Base-by-base conservation (phyloP, 2,113 vertebrate genomes). In the Pseudolaguvia tuberculata region DNA sequence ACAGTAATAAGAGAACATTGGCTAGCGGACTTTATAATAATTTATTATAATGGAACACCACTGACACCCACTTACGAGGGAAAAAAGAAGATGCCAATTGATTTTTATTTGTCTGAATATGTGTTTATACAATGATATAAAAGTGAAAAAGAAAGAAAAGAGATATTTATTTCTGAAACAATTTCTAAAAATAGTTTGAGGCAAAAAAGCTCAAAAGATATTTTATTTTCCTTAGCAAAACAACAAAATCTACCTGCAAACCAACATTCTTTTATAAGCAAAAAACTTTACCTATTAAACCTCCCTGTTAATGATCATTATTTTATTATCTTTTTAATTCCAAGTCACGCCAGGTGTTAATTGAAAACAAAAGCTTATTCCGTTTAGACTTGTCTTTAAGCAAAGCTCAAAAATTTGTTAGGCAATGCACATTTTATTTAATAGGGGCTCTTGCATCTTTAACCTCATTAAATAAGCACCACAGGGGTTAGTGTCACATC, bases 381-480 rank as follows among this genome's bases (percentile, higher is more conserved):
- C 35, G 17, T 61, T 25, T 51, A 18, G 47, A 1, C 10, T 21
- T 21, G 13, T 47, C 4, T 31, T 72, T 50, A 59, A n/a, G n/a
- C n/a, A n/a, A n/a, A n/a, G n/a, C n/a, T n/a, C n/a, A n/a, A n/a
- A n/a, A n/a, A n/a, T n/a, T n/a, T n/a, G 59, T 48, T 66, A 66
- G 42, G 63, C 63, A 27, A 59, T 59, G 55, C 55, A 48, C 31
- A 27, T 59, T 50, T 61, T n/a, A 73, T n/a, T 14, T 74, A 2
- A 39, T 58, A 50, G 20, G 21, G 42, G 17, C 15, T 51, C 50
- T 45, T 27, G 7, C 3, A 17, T 74, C 55, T 35, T 73, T 57
- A 27, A 23, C 4, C 20, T 39, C 45, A 73, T 55, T 66, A 45
- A 66, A 65, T 55, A 55, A 47, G 45, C 42, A 11, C 35, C 4